Conservation (phyloP, 2,888 invertebrate species). For the Protonemura montana region DNA sequence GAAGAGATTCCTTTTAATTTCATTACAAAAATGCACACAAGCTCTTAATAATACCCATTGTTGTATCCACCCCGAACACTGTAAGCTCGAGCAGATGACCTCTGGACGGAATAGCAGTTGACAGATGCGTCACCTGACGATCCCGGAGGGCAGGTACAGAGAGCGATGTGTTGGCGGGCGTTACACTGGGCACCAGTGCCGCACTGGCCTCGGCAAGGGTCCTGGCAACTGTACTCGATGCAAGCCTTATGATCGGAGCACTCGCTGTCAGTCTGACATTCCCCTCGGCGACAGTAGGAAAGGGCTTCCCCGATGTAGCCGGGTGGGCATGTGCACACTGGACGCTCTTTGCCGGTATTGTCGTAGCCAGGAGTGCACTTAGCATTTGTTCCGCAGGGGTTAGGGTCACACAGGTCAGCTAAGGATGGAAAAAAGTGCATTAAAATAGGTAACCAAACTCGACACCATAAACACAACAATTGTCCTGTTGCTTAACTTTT, state of each 20-base stretch:
- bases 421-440: conserved; percentile 22
- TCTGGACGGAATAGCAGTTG: conserved; percentile 51
- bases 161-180: conserved; percentile 48
- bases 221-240: conserved; percentile 72
- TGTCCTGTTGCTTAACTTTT: too few species aligned
- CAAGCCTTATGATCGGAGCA: conserved; percentile 80
- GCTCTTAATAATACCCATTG: conserved; percentile 18
- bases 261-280: conserved; percentile 79
- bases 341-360: conserved; percentile 79
- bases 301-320: conserved; percentile 83
- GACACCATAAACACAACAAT: too few species aligned
- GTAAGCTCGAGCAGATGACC: conserved; percentile 22
- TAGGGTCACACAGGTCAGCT: conserved; percentile 86
- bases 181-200: conserved; percentile 52
- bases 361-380: conserved; percentile 85
- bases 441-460: too few species aligned
- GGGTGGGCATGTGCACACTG: conserved; percentile 83
- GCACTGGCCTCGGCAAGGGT: conserved; percentile 53
- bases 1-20: neutral
- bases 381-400: conserved; percentile 84
- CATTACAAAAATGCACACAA: neutral
- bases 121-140: conserved; percentile 52
- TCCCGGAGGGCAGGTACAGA: conserved; percentile 50
- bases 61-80: conserved; percentile 24
- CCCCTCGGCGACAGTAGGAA: conserved; percentile 75